These are phyloP conservation scores for Lissocephala sabroskyi DNA, from an alignment of 2,888 invertebrate genomes.

Conservation along the genomic window DNA sequence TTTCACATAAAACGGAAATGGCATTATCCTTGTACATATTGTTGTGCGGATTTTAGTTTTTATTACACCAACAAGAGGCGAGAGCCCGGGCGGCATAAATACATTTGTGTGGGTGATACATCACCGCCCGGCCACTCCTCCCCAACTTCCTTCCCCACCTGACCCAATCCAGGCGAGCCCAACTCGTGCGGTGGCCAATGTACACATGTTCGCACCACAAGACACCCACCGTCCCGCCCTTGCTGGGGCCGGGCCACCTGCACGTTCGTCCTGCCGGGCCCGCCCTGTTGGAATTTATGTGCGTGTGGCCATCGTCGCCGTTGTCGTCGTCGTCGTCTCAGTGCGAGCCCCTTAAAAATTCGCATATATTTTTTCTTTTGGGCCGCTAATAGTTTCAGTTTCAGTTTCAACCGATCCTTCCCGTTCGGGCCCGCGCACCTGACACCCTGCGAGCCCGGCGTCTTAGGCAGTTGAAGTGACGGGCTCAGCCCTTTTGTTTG, in stretches of 20 bases:
- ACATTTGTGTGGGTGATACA: constrained; percentile 62
- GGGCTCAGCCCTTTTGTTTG: constrained; percentile 36
- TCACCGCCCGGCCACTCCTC: constrained; percentile 31
- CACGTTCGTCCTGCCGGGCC: no score
- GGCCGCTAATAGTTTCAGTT: constrained; percentile 52
- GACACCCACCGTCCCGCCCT: no score
- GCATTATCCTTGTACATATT: constrained; percentile 66
- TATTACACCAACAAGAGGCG: constrained; percentile 53
- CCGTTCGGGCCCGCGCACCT: constrained; percentile 19
- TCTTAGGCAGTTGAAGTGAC: constrained; percentile 9
- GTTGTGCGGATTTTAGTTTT: constrained; percentile 65
- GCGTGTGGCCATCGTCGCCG: no score
- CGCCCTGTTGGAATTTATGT: constrained; percentile 57
- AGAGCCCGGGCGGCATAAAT: constrained; percentile 42
- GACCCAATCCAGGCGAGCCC: neutral
- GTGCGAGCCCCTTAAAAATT: constrained; percentile 41
- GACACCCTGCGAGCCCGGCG: constrained; percentile 15
- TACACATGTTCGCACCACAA: constrained; percentile 4
- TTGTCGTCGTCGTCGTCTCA: no score
- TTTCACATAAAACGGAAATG: constrained; percentile 65
- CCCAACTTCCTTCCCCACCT: neutral
- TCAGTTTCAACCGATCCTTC: neutral
- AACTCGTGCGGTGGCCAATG: neutral
- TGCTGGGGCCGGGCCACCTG: no score
- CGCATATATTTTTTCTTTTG: constrained; percentile 30